Conservation (phyloP, 2,888 invertebrate genomes). For the Melinopterus prodromus region DNA sequence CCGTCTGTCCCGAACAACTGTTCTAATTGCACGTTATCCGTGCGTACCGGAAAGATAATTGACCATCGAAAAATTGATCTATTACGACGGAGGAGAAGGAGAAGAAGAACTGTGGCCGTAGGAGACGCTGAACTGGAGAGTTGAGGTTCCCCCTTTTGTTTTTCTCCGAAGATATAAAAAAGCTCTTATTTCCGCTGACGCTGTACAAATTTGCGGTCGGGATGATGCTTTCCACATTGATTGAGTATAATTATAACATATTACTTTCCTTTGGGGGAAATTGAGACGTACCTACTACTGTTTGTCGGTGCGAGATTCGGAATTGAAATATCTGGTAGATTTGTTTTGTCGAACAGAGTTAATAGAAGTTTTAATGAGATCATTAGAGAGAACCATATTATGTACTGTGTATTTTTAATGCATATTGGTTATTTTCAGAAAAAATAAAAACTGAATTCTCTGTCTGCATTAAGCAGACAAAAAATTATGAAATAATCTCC, state of each 20-base stretch:
- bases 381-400: too few species aligned
- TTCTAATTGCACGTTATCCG: slow-evolving; percentile 53
- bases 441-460: too few species aligned
- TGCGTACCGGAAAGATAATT: slow-evolving; percentile 43
- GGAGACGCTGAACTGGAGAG: neutral
- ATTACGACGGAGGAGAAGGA: slow-evolving; percentile 30
- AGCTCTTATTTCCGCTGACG: slow-evolving; percentile 4
- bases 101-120: neutral
- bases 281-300: neutral
- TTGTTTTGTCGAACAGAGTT: too few species aligned
- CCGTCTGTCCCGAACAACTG: slow-evolving; percentile 55
- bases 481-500: too few species aligned
- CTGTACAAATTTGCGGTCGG: neutral
- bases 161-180: slow-evolving; percentile 4
- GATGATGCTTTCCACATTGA: neutral
- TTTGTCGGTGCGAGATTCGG: neutral
- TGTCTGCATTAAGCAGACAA: too few species aligned
- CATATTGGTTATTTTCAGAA: too few species aligned
- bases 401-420: too few species aligned
- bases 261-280: neutral
- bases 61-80: slow-evolving; percentile 45
- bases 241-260: slow-evolving; percentile 4
- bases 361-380: too few species aligned
- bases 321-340: too few species aligned
- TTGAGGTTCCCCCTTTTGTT: neutral